These are phyloP conservation scores for Pempheris klunzingeri DNA, from an alignment of 2,797 vertebrate genomes.

Conservation along the genomic window DNA sequence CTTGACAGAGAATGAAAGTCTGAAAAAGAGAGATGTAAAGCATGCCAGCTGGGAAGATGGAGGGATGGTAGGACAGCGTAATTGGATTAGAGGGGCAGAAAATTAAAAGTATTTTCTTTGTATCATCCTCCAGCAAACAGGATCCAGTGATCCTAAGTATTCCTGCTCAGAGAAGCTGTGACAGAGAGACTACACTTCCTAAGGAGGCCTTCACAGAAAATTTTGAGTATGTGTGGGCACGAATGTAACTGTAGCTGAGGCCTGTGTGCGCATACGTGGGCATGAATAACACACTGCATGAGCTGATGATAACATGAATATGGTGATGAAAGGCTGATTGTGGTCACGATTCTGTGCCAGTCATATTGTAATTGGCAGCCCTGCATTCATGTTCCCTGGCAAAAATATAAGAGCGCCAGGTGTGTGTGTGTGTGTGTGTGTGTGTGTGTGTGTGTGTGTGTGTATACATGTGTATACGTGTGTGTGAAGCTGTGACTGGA, in stretches of 20 bases:
- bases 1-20: conserved; percentile 18
- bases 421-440: conserved; percentile 27
- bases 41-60: conserved; percentile 60
- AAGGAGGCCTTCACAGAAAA: conserved; percentile 4
- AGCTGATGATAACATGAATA: too few species aligned
- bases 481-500: conserved; percentile 51
- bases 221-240: not conserved
- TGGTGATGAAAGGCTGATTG: conserved; percentile 11
- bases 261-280: conserved; percentile 3
- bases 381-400: conserved; percentile 41
- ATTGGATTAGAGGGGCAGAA: conserved; percentile 76
- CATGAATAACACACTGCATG: conserved; percentile 32
- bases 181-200: conserved; percentile 10
- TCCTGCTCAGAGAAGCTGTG: conserved; percentile 12
- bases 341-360: conserved; percentile 37
- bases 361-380: conserved; percentile 46
- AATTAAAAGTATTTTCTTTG: conserved; percentile 66
- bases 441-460: conserved; percentile 4
- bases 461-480: conserved; percentile 13
- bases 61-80: conserved; percentile 52
- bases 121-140: conserved; percentile 54
- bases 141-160: conserved; percentile 39
- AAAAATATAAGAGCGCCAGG: conserved; percentile 54
- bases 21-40: conserved; percentile 29
- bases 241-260: not conserved